Percentiles rank a stretch among this genome's conserved stretches.
These are phyloP conservation scores for Enoplolaimus lenunculus DNA, from an alignment of 2,888 invertebrate genomes.

Conservation along the genomic window DNA sequence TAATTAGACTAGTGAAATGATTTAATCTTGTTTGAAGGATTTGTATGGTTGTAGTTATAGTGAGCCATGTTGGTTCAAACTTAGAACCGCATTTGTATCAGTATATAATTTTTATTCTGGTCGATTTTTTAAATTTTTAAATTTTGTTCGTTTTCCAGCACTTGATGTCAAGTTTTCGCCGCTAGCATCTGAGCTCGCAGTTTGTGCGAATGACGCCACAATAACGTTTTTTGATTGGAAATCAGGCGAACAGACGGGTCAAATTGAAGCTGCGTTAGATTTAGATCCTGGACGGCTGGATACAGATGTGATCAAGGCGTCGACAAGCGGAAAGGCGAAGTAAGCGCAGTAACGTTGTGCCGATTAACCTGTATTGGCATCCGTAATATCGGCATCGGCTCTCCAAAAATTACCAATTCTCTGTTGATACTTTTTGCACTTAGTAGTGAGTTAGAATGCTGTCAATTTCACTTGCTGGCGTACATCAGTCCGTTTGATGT, in stretches of 20 bases:
- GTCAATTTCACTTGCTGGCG: too few relatives aligned
- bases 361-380: not conserved
- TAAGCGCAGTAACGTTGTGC: not conserved
- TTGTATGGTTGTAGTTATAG: too few relatives aligned
- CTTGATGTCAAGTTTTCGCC: slow-evolving; percentile 71
- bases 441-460: too few relatives aligned
- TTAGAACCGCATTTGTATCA: too few relatives aligned
- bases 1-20: too few relatives aligned
- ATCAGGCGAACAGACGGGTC: slow-evolving; percentile 51
- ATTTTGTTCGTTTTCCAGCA: too few relatives aligned
- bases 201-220: slow-evolving; percentile 72
- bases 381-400: too few relatives aligned
- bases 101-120: too few relatives aligned
- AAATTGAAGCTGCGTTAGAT: slow-evolving; percentile 76
- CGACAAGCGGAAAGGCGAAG: slow-evolving; percentile 58
- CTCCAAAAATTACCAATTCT: not conserved
- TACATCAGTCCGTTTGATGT: not conserved
- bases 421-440: too few relatives aligned
- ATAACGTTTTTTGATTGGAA: slow-evolving; percentile 63
- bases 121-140: too few relatives aligned
- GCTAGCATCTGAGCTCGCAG: slow-evolving; percentile 78
- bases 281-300: slow-evolving; percentile 68
- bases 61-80: too few relatives aligned
- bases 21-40: too few relatives aligned
- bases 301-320: slow-evolving; percentile 69